Conservation (phyloP, 1,140 invertebrate genomes). For the Theocolax elegans region DNA sequence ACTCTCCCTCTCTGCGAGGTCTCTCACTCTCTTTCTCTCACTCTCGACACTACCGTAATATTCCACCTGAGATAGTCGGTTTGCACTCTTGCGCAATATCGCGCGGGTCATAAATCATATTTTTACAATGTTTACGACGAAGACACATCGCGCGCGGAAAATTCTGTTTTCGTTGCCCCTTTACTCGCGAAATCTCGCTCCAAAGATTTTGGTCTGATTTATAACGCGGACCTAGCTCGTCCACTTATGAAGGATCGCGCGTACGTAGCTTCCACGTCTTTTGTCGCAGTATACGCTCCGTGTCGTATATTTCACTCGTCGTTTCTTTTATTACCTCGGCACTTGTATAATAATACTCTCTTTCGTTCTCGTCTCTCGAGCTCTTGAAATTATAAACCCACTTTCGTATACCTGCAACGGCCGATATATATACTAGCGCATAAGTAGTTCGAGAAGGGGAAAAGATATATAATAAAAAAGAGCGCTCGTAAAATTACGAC, state of each 20-base stretch:
- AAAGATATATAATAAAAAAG: slow-evolving; percentile 6
- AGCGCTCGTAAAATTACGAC: slow-evolving; percentile 5
- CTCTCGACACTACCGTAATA: slow-evolving; percentile 13
- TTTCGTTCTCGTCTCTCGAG: not conserved
- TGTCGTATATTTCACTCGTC: not conserved
- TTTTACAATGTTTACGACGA: slow-evolving; percentile 44
- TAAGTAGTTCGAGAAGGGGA: not conserved
- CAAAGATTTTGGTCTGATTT: slow-evolving; percentile 14
- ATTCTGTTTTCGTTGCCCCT: not conserved
- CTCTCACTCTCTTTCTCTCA: slow-evolving; percentile 16
- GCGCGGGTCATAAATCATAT: slow-evolving; percentile 42
- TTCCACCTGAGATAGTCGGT: slow-evolving; percentile 21
- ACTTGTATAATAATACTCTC: not conserved
- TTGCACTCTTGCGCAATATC: slow-evolving; percentile 28
- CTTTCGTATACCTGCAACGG: not conserved
- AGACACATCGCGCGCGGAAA: slow-evolving; percentile 9
- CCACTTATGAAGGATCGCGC: not conserved
- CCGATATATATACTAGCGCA: not conserved
- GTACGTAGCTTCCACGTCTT: not conserved
- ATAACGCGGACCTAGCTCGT: not conserved
- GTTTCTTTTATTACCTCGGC: slow-evolving; percentile 15
- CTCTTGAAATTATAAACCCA: slow-evolving; percentile 4
- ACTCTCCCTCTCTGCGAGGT: not conserved
- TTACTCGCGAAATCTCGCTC: too few relatives aligned
- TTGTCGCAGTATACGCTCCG: not conserved